Conservation (phyloP, 2,797 vertebrate genomes). For the Natrix natrix region DNA sequence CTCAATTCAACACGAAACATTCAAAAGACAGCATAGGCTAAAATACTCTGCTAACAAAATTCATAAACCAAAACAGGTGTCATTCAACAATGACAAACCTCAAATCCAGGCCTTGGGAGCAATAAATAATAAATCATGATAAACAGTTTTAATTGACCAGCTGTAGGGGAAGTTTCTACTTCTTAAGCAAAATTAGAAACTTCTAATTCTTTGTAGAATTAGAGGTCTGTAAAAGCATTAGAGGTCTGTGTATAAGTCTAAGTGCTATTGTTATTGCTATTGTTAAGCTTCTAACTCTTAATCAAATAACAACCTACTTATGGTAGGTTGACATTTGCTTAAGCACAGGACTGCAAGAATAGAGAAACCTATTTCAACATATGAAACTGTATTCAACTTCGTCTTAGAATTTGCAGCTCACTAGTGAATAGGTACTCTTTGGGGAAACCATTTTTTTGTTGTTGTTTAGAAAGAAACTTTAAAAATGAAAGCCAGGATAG, state of each 20-base stretch:
- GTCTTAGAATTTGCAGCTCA: neutral
- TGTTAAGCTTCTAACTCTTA: neutral
- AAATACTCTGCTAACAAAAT: neutral
- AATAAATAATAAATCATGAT: neutral
- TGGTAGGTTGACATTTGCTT: neutral
- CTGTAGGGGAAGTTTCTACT: neutral
- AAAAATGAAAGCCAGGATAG: rapidly evolving
- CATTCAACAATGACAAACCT: neutral
- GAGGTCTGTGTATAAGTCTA: too few species aligned
- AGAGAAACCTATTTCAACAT: neutral
- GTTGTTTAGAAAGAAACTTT: neutral
- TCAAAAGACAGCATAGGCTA: neutral
- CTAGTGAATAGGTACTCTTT: neutral
- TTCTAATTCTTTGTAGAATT: neutral
- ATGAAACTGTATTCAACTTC: neutral
- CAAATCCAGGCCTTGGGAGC: neutral
- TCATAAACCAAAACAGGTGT: neutral
- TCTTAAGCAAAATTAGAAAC: neutral
- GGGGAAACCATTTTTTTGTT: neutral
- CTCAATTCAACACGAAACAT: neutral
- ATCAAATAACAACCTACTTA: neutral
- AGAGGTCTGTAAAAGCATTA: too few species aligned
- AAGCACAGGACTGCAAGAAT: neutral
- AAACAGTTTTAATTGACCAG: neutral
- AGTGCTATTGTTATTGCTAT: too few species aligned